Percentiles rank a stretch among this genome's conserved stretches.
These are phyloP conservation scores for Alligator mississippiensis DNA, from an alignment of 2,113 vertebrate genomes.

Conservation along the genomic window DNA sequence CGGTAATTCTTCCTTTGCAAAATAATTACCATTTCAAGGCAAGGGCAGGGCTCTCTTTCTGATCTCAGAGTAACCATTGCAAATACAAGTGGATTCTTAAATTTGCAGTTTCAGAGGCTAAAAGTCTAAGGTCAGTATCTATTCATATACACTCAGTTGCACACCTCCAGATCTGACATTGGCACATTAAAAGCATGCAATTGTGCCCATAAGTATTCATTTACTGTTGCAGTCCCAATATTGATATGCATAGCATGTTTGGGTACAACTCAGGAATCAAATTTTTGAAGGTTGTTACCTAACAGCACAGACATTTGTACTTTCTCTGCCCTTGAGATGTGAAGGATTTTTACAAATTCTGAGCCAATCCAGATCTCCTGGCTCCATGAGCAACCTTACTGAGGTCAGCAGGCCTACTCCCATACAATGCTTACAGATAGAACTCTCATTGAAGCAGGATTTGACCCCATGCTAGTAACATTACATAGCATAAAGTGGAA, in stretches of 20 bases:
- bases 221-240: background rate
- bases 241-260: background rate
- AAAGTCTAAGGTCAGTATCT: background rate
- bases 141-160: background rate
- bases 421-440: background rate
- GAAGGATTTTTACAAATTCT: background rate
- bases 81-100: constrained; percentile 8
- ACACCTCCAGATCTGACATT: background rate
- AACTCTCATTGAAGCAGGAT: background rate
- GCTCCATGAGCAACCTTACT: background rate
- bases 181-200: rapidly evolving
- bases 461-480: background rate
- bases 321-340: background rate
- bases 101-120: background rate
- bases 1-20: background rate
- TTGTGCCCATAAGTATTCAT: background rate
- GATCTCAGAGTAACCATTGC: background rate
- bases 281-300: background rate
- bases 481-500: background rate
- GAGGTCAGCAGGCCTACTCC: background rate
- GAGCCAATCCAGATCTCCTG: background rate
- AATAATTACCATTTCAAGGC: background rate
- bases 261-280: background rate
- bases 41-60: background rate
- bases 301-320: background rate